Percentiles rank a stretch among this genome's conserved stretches.
These are phyloP conservation scores for Sphaeridia pumilis DNA, from an alignment of 2,888 invertebrate genomes.

Conservation along the genomic window DNA sequence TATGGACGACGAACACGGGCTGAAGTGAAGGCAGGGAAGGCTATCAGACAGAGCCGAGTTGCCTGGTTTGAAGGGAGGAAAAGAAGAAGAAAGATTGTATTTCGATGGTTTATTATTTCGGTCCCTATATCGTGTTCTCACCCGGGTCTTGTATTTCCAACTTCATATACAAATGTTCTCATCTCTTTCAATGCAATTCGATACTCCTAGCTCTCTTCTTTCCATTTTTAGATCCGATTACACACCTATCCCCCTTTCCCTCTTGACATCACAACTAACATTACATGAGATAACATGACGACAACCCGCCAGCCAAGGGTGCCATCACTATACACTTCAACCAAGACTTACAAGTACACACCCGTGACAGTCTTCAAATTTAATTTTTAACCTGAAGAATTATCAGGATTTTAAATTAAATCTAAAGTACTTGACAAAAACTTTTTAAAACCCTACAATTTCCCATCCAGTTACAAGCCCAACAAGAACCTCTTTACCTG, in stretches of 20 bases:
- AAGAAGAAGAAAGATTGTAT: slow-evolving; percentile 24
- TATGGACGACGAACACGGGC: slow-evolving; percentile 4
- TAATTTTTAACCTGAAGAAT: too few species aligned
- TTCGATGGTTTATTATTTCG: slow-evolving; percentile 35
- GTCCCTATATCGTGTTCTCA: slow-evolving; percentile 33
- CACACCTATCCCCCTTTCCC: slow-evolving; percentile 20
- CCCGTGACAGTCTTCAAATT: too few species aligned
- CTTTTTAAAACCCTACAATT: too few species aligned
- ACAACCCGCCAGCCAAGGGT: background rate
- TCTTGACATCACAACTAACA: slow-evolving; percentile 14
- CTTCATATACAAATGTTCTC: slow-evolving; percentile 28
- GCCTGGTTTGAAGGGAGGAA: too few species aligned
- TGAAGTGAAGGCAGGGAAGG: slow-evolving; percentile 8
- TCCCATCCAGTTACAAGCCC: too few species aligned
- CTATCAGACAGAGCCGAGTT: too few species aligned
- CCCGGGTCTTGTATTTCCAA: slow-evolving; percentile 34
- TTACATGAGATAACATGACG: background rate
- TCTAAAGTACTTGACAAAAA: background rate
- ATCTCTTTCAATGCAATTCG: slow-evolving; percentile 22
- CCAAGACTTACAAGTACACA: too few species aligned
- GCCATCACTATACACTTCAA: background rate
- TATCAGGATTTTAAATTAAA: too few species aligned
- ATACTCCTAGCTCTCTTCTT: slow-evolving; percentile 27
- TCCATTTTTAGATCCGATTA: slow-evolving; percentile 29
- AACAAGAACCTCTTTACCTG: too few species aligned